These are phyloP conservation scores for Sminthurides bifidus DNA, from an alignment of 1,140 invertebrate genomes.

Conservation along the genomic window DNA sequence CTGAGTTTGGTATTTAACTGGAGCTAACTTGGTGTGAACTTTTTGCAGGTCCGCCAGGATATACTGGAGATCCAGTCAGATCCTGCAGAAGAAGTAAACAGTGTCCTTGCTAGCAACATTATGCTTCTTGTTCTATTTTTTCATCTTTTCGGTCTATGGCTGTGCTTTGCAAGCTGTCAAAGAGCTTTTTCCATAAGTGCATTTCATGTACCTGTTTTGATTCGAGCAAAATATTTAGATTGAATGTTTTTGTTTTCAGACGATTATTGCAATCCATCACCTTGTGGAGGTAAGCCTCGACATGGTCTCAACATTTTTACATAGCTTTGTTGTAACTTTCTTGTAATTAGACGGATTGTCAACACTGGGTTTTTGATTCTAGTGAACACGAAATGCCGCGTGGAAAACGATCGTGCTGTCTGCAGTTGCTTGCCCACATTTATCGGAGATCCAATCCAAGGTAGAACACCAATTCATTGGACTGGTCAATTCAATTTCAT, in stretches of 20 bases:
- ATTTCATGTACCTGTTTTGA: neutral
- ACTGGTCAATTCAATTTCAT: too few species aligned
- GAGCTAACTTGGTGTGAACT: conserved; percentile 1
- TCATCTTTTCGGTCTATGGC: too few species aligned
- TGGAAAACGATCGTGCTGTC: conserved; percentile 55
- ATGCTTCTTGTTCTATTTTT: neutral
- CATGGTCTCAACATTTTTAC: conserved; percentile 33
- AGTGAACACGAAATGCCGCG: conserved; percentile 32
- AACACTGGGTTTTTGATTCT: neutral
- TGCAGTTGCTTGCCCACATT: conserved; percentile 59
- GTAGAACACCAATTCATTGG: too few species aligned
- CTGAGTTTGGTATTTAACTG: neutral
- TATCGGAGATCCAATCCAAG: conserved; percentile 53
- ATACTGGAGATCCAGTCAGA: conserved; percentile 44
- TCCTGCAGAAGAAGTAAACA: conserved; percentile 48
- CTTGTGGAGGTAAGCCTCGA: conserved; percentile 64
- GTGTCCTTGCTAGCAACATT: neutral
- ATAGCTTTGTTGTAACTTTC: neutral
- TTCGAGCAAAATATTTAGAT: too few species aligned
- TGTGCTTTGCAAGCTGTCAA: too few species aligned
- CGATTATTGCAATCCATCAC: conserved; percentile 63
- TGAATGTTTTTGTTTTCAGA: conserved; percentile 43
- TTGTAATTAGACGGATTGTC: neutral
- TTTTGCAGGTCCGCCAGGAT: conserved; percentile 35
- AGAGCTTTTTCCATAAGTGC: neutral